Evolutionary conservation across 2,888 invertebrate genomes (phyloP).

Genomic region (Muschampia plurimacula): DNA sequence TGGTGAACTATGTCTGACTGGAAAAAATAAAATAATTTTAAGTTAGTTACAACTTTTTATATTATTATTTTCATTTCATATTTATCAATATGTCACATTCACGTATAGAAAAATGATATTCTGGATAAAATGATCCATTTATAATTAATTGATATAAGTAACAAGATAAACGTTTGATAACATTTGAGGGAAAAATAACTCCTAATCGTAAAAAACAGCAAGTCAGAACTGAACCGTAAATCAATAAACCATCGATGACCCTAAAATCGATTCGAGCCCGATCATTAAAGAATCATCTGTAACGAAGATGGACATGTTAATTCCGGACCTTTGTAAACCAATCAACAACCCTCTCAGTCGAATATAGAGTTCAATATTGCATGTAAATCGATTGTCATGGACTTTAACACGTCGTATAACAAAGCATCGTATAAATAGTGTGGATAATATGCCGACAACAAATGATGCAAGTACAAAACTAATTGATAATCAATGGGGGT

Average conservation of each 20-base stretch:
- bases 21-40: slow-evolving; percentile 58
- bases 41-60: not conserved
- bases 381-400: slow-evolving; percentile 47
- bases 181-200: slow-evolving; percentile 50
- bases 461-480: slow-evolving; percentile 80
- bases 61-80: not conserved
- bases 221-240: slow-evolving; percentile 78
- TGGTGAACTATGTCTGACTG: slow-evolving; percentile 99
- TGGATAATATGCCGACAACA: slow-evolving; percentile 78
- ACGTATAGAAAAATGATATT: no score
- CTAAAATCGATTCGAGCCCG: slow-evolving; percentile 77
- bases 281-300: slow-evolving; percentile 82
- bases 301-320: slow-evolving; percentile 81
- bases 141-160: slow-evolving; percentile 46
- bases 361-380: slow-evolving; percentile 52
- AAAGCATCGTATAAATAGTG: slow-evolving; percentile 80
- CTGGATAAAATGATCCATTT: not conserved
- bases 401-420: slow-evolving; percentile 72
- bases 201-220: slow-evolving; percentile 63
- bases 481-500: slow-evolving; percentile 83
- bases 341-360: slow-evolving; percentile 53
- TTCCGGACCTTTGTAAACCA: slow-evolving; percentile 53
- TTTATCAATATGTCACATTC: no score
- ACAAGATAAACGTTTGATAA: slow-evolving; percentile 63
- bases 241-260: slow-evolving; percentile 78